Evolutionary conservation across 2,797 vertebrate genomes (phyloP).

Genomic region (Esox masquinongy): DNA sequence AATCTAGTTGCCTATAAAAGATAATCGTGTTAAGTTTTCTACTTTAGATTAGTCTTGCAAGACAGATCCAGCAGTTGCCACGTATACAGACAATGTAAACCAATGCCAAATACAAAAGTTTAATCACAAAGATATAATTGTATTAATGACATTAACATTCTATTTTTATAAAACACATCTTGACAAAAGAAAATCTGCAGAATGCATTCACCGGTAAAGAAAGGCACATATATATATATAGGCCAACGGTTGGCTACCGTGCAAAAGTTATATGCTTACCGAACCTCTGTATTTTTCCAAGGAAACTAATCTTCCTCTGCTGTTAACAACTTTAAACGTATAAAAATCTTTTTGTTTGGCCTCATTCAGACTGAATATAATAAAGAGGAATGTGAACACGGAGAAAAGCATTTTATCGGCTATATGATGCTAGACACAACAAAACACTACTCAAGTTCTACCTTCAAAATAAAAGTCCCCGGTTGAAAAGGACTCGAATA

Average conservation of each 20-base stretch:
- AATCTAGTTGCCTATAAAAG: neutral
- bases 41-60: neutral
- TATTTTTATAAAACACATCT: neutral
- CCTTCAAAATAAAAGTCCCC: no score
- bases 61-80: constrained; percentile 44
- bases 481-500: no score
- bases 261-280: constrained; percentile 79
- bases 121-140: neutral
- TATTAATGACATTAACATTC: neutral
- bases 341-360: constrained; percentile 87
- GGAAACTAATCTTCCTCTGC: constrained; percentile 91
- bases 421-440: no score
- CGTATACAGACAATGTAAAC: constrained; percentile 41
- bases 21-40: neutral
- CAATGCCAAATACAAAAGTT: neutral
- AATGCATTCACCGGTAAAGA: neutral
- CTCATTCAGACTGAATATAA: constrained; percentile 60
- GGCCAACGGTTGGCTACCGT: neutral
- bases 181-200: neutral
- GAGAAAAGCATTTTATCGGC: constrained; percentile 63
- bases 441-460: no score
- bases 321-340: constrained; percentile 90
- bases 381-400: constrained; percentile 61
- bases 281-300: constrained; percentile 96
- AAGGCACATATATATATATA: neutral